Base-by-base conservation (phyloP, 2,797 vertebrate genomes). In the Anguilla pacifica region DNA sequence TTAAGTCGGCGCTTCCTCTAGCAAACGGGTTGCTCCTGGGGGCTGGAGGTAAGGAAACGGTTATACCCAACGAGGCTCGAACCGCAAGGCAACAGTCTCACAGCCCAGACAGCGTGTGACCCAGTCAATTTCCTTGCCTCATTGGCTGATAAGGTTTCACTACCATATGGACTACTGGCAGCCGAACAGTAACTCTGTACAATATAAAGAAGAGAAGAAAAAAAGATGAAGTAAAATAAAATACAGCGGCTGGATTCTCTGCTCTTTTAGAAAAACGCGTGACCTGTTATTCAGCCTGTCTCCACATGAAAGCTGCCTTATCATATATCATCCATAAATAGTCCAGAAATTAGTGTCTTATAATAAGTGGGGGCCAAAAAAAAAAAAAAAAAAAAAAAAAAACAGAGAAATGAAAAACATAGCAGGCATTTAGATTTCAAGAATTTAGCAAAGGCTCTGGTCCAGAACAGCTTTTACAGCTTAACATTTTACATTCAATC, bases 141-240 rank as follows among this genome's bases (percentile, higher is more conserved):
- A 93, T 94, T 93, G 93, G 90, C 88, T 94, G 94, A 93, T 91
- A 93, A 88, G 92, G 92, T 91, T 90, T 90, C 91, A 86, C 64
- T 70, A n/a, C 55, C 90, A 93, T 93, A 94, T 94, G 92, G 94
- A 93, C 93, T 92, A 92, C 89, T 83, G 88, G 72, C 89, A 87
- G 89, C 92, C 88, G 88, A 86, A 82, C 88, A 91, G 89, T 87
- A 74, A 87, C 87, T 79, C 89, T 81, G 91, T 89, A 91, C 92
- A 92, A 93, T 94, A 91, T 91, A 92, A 91, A 90, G 88, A 64
- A 53, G 55, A 46, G 1, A 17, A 39, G 2, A 79, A 79, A 22
- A 64, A 70, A 70, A n/a, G 10, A 15, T n/a, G 1, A 28, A n/a
- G 25, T 28, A n/a, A 70, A 70, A 10, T 70, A 28, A 81, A 25